phyloP scores from a whole-genome alignment of 2,888 invertebrate genomes.

The Litoditis marina region DNA sequence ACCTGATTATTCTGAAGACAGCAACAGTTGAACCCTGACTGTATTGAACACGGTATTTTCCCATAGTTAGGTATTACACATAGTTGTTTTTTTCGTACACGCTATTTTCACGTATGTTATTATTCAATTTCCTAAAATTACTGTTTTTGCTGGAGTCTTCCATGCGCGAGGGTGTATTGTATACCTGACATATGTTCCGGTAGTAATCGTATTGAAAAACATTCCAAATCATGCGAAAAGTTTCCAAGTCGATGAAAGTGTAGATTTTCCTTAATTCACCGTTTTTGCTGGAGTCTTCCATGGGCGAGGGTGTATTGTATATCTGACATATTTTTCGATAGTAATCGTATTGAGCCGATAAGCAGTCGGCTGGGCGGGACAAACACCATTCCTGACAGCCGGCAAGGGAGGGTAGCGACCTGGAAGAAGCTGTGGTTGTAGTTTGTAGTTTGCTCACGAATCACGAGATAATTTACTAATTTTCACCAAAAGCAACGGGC shows the following conservation, averaged over 20 bases:
- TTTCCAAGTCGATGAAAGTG: neutral
- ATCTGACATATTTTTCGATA: slow-evolving; percentile 33
- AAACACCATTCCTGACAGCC: slow-evolving; percentile 31
- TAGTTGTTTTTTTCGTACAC: neutral
- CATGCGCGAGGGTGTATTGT: slow-evolving; percentile 24
- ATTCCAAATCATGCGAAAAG: no score
- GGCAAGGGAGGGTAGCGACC: no score
- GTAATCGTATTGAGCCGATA: slow-evolving; percentile 34
- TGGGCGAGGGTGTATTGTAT: slow-evolving; percentile 26
- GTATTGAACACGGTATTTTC: no score
- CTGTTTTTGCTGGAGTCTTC: neutral
- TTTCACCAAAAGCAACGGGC: no score
- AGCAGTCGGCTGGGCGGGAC: slow-evolving; percentile 24
- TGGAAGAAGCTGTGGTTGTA: no score
- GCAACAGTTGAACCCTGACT: no score
- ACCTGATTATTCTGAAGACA: no score
- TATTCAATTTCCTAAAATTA: neutral
- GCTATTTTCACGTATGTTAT: neutral
- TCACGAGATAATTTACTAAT: no score
- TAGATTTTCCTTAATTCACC: neutral
- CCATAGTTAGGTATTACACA: no score
- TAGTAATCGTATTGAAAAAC: slow-evolving; percentile 40
- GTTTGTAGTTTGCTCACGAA: no score
- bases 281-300: neutral
- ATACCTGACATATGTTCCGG: slow-evolving; percentile 32